Percentiles rank a stretch among this genome's conserved stretches.
Conservation (phyloP, 2,888 invertebrate species). For the Exocentrus adspersus region DNA sequence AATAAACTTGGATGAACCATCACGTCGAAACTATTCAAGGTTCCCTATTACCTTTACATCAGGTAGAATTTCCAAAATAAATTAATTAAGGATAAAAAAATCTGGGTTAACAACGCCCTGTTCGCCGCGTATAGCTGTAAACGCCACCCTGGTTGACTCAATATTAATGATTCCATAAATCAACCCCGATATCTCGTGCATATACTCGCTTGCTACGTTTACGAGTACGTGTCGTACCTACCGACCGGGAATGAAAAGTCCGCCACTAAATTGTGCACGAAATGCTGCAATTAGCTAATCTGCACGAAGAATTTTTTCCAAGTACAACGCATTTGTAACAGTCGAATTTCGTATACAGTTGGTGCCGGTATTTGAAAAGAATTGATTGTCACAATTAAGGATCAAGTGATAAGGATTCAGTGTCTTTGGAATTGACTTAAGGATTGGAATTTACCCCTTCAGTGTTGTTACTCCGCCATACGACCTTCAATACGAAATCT, state of each 20-base stretch:
- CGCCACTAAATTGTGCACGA: conserved; percentile 44
- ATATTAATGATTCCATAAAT: conserved; percentile 30
- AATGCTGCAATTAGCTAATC: conserved; percentile 49
- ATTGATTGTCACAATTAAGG: neutral
- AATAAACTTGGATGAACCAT: no score
- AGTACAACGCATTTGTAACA: conserved; percentile 44
- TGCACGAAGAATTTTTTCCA: conserved; percentile 40
- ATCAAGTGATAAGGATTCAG: no score
- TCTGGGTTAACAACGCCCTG: conserved; percentile 10
- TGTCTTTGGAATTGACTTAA: no score
- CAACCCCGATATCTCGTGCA: conserved; percentile 32
- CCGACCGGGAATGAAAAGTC: conserved; percentile 32
- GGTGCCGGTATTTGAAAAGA: neutral
- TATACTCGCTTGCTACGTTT: conserved; percentile 31
- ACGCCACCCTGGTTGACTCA: conserved; percentile 28
- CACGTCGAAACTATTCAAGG: no score
- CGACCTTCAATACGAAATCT: conserved; percentile 19
- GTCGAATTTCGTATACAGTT: conserved; percentile 27
- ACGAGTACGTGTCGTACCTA: no score
- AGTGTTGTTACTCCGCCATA: no score
- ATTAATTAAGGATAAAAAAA: conserved; percentile 16
- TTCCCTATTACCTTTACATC: no score
- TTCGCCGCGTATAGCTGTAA: conserved; percentile 26
- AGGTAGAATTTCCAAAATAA: no score
- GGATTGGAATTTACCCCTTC: no score